Evolutionary conservation across 2,797 vertebrate genomes (phyloP), one percentile per base, ranked within the genome.

Genomic region (Notoglanidium macrostoma): DNA sequence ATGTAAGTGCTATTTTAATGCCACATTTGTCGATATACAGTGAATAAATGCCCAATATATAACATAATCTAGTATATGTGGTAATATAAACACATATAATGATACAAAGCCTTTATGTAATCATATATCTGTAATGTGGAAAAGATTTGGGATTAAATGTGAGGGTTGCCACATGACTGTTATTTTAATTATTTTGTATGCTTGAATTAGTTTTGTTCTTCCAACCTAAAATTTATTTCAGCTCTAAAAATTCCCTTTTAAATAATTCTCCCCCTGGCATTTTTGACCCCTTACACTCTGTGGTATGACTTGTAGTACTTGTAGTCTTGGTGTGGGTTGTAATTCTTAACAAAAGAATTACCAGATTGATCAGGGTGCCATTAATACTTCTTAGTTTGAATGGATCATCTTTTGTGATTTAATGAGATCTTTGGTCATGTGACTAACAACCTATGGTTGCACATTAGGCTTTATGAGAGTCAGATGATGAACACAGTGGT

Each of bases 401-500:
- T 51, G n/a, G 19, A 77, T 10, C 29, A 44, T 57, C 44, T 46
- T n/a, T 82, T 57, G 32, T 72, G 19, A 26, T 32, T 29, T 35
- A 89, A 68, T 65, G 12, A 72, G 15, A 59, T 57, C 9, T 68
- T 67, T 89, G 46, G 54, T 85, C 90, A 90, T 89, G 89, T 90
- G 90, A 91, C 88, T 57, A 72, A 55, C 21, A 40, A 26, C 88
- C 63, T 85, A 51, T 83, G 68, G 84, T 15, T 83, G 61, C 84
- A 84, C 70, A 89, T 91, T 86, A 90, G 35, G 4, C 51, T 83
- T 93, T 77, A 92, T 91, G 90, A 70, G 68, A 90, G 89, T 92
- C 92, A 92, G 81, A 89, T 90, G 89, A 90, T 85, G 70, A 54
- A 55, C 49, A 40, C 40, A 40, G 40, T 40, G 40, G 65, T 68